phyloP scores from a whole-genome alignment of 2,113 vertebrate species.

The Nymphicus hollandicus region DNA sequence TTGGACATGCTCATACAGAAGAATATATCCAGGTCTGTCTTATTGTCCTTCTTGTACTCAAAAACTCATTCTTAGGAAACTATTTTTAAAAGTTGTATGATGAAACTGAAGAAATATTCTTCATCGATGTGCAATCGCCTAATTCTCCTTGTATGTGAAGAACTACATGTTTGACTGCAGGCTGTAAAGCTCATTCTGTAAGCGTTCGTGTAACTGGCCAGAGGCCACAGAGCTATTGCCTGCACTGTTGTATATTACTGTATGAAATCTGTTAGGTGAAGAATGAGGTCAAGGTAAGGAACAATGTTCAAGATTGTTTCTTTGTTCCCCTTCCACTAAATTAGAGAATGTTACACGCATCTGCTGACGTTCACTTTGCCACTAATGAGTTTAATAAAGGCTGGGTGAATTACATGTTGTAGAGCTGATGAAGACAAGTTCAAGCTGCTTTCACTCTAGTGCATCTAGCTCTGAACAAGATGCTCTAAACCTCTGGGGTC shows the following conservation, averaged over 20 bases:
- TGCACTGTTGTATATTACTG: not conserved
- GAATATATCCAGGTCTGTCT: not conserved
- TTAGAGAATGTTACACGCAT: not conserved
- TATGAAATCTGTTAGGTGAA: not conserved
- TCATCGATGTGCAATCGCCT: not conserved
- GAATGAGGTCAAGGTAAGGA: not conserved
- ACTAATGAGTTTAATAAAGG: not conserved
- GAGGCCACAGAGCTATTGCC: not conserved
- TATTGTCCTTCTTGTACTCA: not conserved
- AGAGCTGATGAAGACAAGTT: not conserved
- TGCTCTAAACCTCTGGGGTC: rapidly evolving
- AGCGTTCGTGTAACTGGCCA: not conserved
- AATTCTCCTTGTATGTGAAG: not conserved
- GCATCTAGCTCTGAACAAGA: not conserved
- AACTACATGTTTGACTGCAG: not conserved
- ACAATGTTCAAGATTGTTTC: not conserved
- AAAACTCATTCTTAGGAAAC: not conserved
- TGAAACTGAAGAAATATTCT: not conserved
- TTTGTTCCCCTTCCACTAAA: not conserved
- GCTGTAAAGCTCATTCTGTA: not conserved
- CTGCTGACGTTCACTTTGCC: not conserved
- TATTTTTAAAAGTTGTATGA: not conserved
- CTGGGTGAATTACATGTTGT: not conserved
- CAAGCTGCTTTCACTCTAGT: not conserved
- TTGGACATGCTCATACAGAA: not conserved